Evolutionary conservation across 2,797 vertebrate species (phyloP), one percentile per base, ranked within the genome.

Genomic region (Silurus aristotelis): DNA sequence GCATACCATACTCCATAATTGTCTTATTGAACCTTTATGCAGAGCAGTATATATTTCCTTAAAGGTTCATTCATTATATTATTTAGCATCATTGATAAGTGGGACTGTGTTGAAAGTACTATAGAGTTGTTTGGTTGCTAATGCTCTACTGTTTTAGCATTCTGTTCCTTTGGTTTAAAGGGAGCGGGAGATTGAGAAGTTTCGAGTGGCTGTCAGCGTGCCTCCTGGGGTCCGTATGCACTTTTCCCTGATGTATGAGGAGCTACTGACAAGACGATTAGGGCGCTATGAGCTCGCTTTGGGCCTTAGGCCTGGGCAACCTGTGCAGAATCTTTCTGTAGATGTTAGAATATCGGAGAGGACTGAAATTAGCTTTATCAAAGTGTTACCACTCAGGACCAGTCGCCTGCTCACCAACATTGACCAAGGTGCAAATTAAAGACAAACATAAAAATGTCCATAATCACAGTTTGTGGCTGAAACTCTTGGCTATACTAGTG

Each of bases 131-230:
- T 52, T 2, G 38, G 8, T 6, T 82, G 19, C 27, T 48, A 13
- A 13, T 52, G n/a, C 6, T 27, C 20, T 66, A 14, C 20, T 58
- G 12, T 82, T 64, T 72, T 66, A 25, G 1, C 68, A n/a, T 68
- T 55, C 1, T 75, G 5, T 80, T 63, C 13, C 22, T 80, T 52
- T 60, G 43, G 20, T 87, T 86, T 52, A 7, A 86, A 97, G 95
- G 89, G 95, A 96, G 84, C 88, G 93, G 80, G 95, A 98, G 91
- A 94, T 92, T 0, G 96, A 97, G 89, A 96, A 94, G 92, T 97
- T 97, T 79, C 92, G 93, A 0, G 96, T 97, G 55, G 96, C 94
- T 0, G 94, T 96, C 67, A 96, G 92, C 1, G 94, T 97, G 5
- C 95, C 94, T 7, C 89, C 94, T 1, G 94, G 95, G 17, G 88